A percentile compares a stretch with the other conserved stretches of the same genome.
These are phyloP conservation scores for Mormyrops attenuatus DNA, from an alignment of 2,797 vertebrate species.

Conservation along the genomic window DNA sequence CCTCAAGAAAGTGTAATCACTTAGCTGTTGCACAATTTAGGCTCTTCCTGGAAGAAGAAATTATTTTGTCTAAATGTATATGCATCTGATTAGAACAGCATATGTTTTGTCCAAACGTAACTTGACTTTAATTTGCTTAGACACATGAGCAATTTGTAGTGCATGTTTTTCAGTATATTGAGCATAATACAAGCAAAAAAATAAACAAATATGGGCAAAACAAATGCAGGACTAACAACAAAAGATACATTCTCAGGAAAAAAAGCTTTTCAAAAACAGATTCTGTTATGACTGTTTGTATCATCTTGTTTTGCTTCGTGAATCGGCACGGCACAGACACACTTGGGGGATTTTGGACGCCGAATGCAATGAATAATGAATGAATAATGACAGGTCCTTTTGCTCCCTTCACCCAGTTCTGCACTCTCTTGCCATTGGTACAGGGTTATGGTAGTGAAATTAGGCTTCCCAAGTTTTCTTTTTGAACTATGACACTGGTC, in stretches of 20 bases:
- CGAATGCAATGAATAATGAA: background rate
- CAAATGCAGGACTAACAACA: background rate
- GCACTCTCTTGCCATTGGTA: background rate
- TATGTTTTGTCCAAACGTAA: background rate
- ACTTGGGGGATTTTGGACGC: background rate
- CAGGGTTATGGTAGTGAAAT: background rate
- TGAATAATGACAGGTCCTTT: background rate
- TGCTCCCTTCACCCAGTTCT: background rate
- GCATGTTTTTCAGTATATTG: background rate
- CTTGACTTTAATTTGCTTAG: background rate
- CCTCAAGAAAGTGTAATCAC: background rate
- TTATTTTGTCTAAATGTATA: background rate
- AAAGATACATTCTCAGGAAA: background rate
- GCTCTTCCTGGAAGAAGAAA: background rate
- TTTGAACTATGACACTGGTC: background rate
- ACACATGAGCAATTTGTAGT: background rate
- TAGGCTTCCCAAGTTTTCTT: background rate
- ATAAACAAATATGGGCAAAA: background rate
- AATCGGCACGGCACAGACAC: background rate
- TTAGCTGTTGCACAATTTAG: background rate
- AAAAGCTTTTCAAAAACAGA: background rate
- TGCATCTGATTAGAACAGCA: background rate
- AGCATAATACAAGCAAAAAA: background rate
- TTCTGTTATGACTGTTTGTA: background rate
- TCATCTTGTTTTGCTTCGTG: background rate